phyloP scores from a whole-genome alignment of 2,797 vertebrate genomes.

The Tragopan temminckii region DNA sequence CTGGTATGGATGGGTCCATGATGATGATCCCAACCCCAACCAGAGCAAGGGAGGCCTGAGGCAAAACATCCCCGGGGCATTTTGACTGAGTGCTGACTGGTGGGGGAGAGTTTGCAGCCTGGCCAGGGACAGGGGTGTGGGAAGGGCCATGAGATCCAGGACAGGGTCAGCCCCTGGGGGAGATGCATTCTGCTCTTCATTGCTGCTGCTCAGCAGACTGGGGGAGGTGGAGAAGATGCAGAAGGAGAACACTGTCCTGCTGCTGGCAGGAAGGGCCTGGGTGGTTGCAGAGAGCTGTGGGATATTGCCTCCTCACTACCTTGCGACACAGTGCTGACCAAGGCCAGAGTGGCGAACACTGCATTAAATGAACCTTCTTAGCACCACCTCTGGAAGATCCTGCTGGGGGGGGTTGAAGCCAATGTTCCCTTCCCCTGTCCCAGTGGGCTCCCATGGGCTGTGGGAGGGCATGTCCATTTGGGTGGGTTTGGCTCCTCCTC shows the following conservation, averaged over 20 bases:
- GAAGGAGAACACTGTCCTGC: not conserved
- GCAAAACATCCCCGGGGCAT: not conserved
- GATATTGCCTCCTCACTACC: not conserved
- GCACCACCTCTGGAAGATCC: not conserved
- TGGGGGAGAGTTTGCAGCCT: not conserved
- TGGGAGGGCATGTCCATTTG: rapidly evolving
- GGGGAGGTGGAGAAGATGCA: not conserved
- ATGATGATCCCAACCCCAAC: not conserved
- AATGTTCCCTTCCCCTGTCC: not conserved
- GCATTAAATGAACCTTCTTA: not conserved
- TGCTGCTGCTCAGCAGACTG: not conserved
- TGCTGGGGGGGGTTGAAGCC: not conserved
- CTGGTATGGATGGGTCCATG: not conserved
- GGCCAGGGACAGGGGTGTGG: not conserved
- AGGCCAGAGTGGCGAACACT: not conserved
- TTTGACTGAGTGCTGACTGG: not conserved
- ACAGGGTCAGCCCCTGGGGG: not conserved
- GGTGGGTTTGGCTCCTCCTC: not conserved
- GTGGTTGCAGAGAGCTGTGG: not conserved
- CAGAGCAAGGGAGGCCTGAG: not conserved
- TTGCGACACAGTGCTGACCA: rapidly evolving
- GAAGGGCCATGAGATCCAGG: not conserved
- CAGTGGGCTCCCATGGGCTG: rapidly evolving
- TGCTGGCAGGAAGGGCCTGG: not conserved
- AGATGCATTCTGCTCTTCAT: not conserved